Conservation (phyloP, 2,888 invertebrate genomes). For the Protodeltote pygarga region DNA sequence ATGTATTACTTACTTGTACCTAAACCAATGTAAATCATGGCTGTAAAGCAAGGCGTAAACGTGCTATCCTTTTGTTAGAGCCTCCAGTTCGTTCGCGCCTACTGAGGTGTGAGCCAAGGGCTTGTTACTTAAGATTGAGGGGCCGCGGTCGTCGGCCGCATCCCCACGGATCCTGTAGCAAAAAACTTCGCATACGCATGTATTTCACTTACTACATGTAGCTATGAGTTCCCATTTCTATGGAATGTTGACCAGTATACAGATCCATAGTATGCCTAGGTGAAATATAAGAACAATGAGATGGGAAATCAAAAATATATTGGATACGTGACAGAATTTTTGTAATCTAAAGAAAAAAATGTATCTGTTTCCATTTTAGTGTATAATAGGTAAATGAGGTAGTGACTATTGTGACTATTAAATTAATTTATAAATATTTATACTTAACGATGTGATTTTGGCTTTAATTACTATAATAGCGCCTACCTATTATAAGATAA, state of each 20-base stretch:
- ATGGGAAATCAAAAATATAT: too few relatives aligned
- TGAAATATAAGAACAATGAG: too few relatives aligned
- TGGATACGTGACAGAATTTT: too few relatives aligned
- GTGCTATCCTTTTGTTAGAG: conserved; percentile 71
- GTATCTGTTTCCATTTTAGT: too few relatives aligned
- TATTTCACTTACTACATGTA: conserved; percentile 42
- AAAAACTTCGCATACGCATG: conserved; percentile 50
- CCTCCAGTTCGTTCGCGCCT: conserved; percentile 78
- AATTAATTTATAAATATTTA: too few relatives aligned
- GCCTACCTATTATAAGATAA: conserved; percentile 6
- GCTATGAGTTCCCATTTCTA: conserved; percentile 36
- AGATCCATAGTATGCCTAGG: background rate
- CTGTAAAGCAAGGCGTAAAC: conserved; percentile 40
- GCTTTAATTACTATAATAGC: conserved; percentile 20
- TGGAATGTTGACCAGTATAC: conserved; percentile 32
- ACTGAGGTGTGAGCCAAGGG: conserved; percentile 71
- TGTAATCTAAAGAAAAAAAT: too few relatives aligned
- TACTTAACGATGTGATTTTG: conserved; percentile 4
- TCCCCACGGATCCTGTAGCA: conserved; percentile 64
- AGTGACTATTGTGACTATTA: background rate
- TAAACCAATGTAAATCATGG: conserved; percentile 16
- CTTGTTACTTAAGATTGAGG: conserved; percentile 83
- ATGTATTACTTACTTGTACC: background rate
- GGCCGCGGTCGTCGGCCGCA: conserved; percentile 77
- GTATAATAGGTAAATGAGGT: background rate